Base-by-base conservation (phyloP, 2,888 invertebrate genomes). In the Malachius bipustulatus region DNA sequence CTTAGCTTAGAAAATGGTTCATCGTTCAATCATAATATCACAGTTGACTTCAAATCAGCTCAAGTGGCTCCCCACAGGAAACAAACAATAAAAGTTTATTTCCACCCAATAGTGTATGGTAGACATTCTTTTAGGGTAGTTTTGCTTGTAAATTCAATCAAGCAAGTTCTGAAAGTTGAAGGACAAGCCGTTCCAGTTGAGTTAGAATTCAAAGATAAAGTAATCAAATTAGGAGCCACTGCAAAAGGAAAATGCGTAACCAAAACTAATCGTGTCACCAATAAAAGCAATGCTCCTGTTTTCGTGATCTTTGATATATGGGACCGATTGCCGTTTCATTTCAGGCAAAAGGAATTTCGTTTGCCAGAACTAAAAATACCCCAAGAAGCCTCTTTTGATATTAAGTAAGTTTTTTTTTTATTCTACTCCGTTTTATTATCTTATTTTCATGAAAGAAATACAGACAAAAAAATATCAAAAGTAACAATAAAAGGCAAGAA, bases 1-100 rank as follows among this genome's bases (percentile, higher is more conserved):
- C 24, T 19, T 19, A 19, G 24, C n/a, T 6, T 19, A 19, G 24
- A 19, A 19, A 19, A 19, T 19, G 24, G 24, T 19, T 19, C n/a
- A 6, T 6, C 6, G 24, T n/a, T n/a, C 6, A n/a, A 19, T 19
- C 6, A 19, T n/a, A 6, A 19, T 19, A n/a, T 19, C n/a, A 19
- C 24, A 6, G n/a, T 19, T 8, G 24, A 19, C 24, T n/a, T 19
- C n/a, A 19, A 19, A 19, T 19, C 24, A 8, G 6, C n/a, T n/a
- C 24, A 19, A 19, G 24, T 19, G n/a, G 6, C 24, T 8, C 24
- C 24, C 6, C 24, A 19, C 6, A 19, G n/a, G 24, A 19, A 19
- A n/a, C 6, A 19, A 19, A 6, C 6, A 19, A 19, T 19, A 8
- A 19, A 8, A n/a, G 6, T 19, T 19, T 19, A 19, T 19, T 19